These are phyloP conservation scores for Microctenopoma steveboyesi DNA, from an alignment of 2,797 vertebrate species.

Conservation along the genomic window DNA sequence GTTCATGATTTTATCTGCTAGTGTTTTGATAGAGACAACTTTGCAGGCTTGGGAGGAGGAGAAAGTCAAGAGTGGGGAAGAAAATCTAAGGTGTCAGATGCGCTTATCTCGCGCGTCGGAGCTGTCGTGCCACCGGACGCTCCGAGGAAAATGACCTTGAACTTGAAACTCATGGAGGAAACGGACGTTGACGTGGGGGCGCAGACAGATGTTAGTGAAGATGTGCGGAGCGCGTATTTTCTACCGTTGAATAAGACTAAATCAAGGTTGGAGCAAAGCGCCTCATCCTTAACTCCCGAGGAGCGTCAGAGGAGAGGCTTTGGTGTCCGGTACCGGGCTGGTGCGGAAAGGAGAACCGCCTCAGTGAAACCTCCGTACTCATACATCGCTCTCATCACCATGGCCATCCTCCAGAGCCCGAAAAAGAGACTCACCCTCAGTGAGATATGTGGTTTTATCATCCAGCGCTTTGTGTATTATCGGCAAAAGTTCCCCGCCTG, in stretches of 20 bases:
- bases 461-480: conserved; percentile 86
- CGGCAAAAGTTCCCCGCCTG: conserved; percentile 87
- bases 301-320: conserved; percentile 28
- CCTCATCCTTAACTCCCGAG: conserved; percentile 21
- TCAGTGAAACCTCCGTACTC: conserved; percentile 89
- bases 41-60: conserved; percentile 31
- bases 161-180: conserved; percentile 67
- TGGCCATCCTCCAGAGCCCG: conserved; percentile 91
- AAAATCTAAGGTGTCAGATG: conserved; percentile 48
- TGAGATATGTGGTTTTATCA: conserved; percentile 90
- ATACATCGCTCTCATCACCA: conserved; percentile 91
- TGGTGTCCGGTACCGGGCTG: conserved; percentile 17
- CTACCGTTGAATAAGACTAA: background rate
- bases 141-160: conserved; percentile 75
- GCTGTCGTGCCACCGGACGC: conserved; percentile 39
- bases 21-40: conserved; percentile 25
- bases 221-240: conserved; percentile 5
- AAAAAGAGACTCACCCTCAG: conserved; percentile 87
- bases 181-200: conserved; percentile 67
- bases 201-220: conserved; percentile 30
- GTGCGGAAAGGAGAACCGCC: conserved; percentile 28
- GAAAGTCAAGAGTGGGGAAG: conserved; percentile 37
- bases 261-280: conserved; percentile 18
- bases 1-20: background rate
- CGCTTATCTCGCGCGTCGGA: conserved; percentile 46